Conservation (phyloP, 2,797 vertebrate species). For the Schizopygopsis malacanthus region DNA sequence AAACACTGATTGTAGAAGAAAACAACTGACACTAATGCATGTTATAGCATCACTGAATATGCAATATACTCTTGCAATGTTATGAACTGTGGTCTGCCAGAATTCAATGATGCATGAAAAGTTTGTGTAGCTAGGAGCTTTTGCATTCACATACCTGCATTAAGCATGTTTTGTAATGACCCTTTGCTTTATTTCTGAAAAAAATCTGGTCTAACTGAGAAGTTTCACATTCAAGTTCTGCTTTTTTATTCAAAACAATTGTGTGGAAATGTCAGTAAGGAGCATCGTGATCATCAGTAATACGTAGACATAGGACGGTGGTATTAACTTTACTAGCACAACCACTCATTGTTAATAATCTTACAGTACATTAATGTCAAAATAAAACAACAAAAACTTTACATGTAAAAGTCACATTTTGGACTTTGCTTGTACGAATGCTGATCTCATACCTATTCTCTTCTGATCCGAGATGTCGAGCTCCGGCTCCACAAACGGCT, state of each 20-base stretch:
- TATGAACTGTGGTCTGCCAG: neutral
- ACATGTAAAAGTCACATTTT: neutral
- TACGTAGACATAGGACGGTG: neutral
- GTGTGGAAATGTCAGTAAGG: neutral
- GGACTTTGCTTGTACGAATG: neutral
- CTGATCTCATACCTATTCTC: constrained; percentile 83
- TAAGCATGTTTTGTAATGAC: neutral
- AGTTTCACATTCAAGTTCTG: constrained; percentile 28
- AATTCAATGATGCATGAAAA: neutral
- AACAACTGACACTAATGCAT: neutral
- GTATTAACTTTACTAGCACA: neutral
- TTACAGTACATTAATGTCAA: neutral
- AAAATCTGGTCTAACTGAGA: neutral
- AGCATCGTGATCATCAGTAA: neutral
- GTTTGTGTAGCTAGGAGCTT: neutral
- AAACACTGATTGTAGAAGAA: neutral
- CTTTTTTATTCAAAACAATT: constrained; percentile 33
- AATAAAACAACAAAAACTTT: neutral
- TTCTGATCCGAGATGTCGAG: constrained; percentile 90
- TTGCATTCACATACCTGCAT: neutral
- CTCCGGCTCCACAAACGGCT: constrained; percentile 89
- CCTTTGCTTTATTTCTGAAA: neutral
- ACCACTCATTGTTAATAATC: neutral
- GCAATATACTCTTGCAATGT: neutral
- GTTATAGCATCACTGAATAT: neutral